Percentiles rank a stretch among this genome's conserved stretches.
These are phyloP conservation scores for Diplazon laetatorius DNA, from an alignment of 2,888 invertebrate genomes.

Conservation along the genomic window DNA sequence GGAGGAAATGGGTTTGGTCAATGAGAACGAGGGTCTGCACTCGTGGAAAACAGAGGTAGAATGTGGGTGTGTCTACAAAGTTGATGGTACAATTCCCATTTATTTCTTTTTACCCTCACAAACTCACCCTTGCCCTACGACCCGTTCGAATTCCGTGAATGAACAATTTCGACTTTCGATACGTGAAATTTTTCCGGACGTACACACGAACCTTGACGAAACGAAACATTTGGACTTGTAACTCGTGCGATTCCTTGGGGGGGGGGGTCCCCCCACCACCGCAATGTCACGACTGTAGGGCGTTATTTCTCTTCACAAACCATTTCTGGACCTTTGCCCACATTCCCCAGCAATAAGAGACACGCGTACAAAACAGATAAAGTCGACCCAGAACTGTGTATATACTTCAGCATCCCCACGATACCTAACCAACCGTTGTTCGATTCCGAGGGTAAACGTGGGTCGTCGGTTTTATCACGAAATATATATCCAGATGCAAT, in stretches of 20 bases:
- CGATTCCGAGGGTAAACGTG: too few relatives aligned
- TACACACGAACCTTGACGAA: too few relatives aligned
- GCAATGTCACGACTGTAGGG: slow-evolving; percentile 21
- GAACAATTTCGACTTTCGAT: slow-evolving; percentile 44
- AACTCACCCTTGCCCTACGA: slow-evolving; percentile 19
- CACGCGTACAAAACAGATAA: background rate
- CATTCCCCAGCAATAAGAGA: background rate
- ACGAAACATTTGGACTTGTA: slow-evolving; percentile 37
- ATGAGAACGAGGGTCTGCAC: slow-evolving; percentile 8
- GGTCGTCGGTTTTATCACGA: too few relatives aligned
- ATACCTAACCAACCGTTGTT: too few relatives aligned
- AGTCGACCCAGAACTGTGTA: background rate
- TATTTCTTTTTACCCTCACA: slow-evolving; percentile 14
- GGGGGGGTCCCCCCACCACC: slow-evolving; percentile 9
- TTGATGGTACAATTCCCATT: slow-evolving; percentile 34
- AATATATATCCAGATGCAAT: too few relatives aligned
- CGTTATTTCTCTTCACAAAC: background rate
- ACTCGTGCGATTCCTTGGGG: slow-evolving; percentile 23
- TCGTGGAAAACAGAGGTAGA: background rate
- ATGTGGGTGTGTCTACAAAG: slow-evolving; percentile 25
- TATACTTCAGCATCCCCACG: background rate
- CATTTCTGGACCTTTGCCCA: background rate
- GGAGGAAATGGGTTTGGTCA: slow-evolving; percentile 21
- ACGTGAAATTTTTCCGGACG: slow-evolving; percentile 18
- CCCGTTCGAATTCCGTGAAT: slow-evolving; percentile 23